These are phyloP conservation scores for Heterohyrax brucei DNA, from an alignment of 2,797 vertebrate species.

Conservation along the genomic window DNA sequence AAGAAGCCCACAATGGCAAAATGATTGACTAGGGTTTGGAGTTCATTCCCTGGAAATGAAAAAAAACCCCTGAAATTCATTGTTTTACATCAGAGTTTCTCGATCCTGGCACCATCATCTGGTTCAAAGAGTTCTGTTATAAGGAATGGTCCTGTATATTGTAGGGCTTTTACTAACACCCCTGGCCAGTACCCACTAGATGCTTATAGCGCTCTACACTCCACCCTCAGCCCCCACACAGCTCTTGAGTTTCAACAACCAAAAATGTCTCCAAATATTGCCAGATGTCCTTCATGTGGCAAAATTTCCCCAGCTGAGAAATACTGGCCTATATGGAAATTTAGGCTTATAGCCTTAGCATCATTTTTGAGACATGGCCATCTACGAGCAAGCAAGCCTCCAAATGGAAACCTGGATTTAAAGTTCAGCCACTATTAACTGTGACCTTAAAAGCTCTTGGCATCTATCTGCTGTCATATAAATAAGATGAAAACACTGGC, in stretches of 20 bases:
- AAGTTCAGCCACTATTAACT: not conserved
- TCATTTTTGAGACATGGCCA: not conserved
- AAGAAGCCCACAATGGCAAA: not conserved
- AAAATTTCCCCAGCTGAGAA: not conserved
- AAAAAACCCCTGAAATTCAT: not conserved
- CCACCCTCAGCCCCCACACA: not conserved
- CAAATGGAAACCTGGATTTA: not conserved
- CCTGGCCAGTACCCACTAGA: not conserved
- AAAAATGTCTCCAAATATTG: not conserved
- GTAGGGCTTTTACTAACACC: not conserved
- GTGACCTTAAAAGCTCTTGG: not conserved
- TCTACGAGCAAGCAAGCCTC: not conserved
- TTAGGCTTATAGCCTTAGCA: not conserved
- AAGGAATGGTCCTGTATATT: too few relatives aligned
- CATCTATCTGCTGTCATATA: slow-evolving; percentile 11
- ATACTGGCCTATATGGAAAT: not conserved
- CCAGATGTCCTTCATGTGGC: not conserved
- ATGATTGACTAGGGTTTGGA: not conserved
- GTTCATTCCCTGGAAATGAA: slow-evolving; percentile 12
- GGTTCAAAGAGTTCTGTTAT: not conserved
- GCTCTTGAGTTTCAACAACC: not conserved
- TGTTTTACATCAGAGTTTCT: not conserved
- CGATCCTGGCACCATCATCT: not conserved
- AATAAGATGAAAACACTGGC: not conserved
- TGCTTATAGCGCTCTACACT: not conserved